Base-by-base conservation (phyloP, 2,113 vertebrate genomes). In the Lota lota region DNA sequence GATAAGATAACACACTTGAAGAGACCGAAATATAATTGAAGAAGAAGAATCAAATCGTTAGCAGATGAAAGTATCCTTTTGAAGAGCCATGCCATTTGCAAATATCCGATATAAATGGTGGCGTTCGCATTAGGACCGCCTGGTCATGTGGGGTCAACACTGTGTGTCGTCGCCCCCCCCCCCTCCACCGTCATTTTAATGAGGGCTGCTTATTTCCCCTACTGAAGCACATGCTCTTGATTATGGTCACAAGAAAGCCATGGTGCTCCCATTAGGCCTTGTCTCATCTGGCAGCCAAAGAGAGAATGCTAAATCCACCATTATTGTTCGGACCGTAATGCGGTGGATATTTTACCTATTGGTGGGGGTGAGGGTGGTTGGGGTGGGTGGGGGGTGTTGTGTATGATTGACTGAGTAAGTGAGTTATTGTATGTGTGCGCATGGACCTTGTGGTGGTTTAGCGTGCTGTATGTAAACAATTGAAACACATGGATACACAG, bases 191-290 rank as follows among this genome's bases (percentile, higher is more conserved):
- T 47, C 12, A 47, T 47, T 47, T 47, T 47, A 47, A 47, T 47
- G 12, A 56, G 53, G 53, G 53, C 53, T 56, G 53, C 53, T 56
- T 17, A 56, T 56, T 18, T 18, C 5, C 40, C 58, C 20, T 8
- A 56, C 16, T 14, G 53, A 7, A 10, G 80, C 83, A 83, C 79
- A 85, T 72, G 78, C 75, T 87, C 71, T 67, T 83, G 79, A 88
- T 88, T 89, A 87, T 79, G 74, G 79, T 83, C 85, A 87, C 85
- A 79, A 87, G 78, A 83, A 83, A 75, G 66, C 81, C 78, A 75
- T 76, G 76, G 79, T 77, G 67, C 76, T 85, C 76, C 78, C 62
- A 87, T 88, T 85, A 83, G 75, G 72, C 69, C 77, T 79, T 22
- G 58, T 87, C 86, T 83, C 69, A 87, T 86, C 72, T 69, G 56